phyloP scores from a whole-genome alignment of 2,113 vertebrate species.

The Cebus imitator region DNA sequence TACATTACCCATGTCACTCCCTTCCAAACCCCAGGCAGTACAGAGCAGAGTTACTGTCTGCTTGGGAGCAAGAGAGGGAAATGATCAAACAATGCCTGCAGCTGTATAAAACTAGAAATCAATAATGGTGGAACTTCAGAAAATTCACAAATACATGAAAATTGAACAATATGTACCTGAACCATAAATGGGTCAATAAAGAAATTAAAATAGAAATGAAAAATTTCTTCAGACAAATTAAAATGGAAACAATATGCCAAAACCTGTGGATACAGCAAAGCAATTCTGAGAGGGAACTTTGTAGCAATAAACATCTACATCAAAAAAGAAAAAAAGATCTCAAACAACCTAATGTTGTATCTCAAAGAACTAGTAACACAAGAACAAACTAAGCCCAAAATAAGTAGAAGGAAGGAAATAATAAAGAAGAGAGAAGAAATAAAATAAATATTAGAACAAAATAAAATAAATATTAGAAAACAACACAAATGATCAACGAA shows the following conservation, averaged over 20 bases:
- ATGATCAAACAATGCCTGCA: neutral
- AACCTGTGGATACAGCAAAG: no score
- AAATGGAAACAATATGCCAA: no score
- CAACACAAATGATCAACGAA: neutral
- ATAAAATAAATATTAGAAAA: neutral
- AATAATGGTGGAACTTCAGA: no score
- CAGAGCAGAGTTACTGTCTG: neutral
- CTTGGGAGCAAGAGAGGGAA: neutral
- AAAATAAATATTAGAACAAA: neutral
- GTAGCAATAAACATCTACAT: no score
- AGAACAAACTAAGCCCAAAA: neutral
- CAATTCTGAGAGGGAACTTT: no score
- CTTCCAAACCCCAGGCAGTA: neutral
- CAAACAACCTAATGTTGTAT: neutral
- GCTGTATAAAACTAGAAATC: no score
- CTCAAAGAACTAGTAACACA: neutral
- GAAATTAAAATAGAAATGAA: no score
- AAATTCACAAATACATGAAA: no score
- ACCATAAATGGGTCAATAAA: no score
- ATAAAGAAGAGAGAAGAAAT: neutral
- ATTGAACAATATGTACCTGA: no score
- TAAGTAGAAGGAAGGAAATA: neutral
- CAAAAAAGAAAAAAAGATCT: no score
- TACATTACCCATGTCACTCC: neutral
- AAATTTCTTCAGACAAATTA: no score